Evolutionary conservation across 2,113 vertebrate genomes (phyloP), one percentile per base, ranked within the genome.

Genomic region (Lutjanus erythropterus): DNA sequence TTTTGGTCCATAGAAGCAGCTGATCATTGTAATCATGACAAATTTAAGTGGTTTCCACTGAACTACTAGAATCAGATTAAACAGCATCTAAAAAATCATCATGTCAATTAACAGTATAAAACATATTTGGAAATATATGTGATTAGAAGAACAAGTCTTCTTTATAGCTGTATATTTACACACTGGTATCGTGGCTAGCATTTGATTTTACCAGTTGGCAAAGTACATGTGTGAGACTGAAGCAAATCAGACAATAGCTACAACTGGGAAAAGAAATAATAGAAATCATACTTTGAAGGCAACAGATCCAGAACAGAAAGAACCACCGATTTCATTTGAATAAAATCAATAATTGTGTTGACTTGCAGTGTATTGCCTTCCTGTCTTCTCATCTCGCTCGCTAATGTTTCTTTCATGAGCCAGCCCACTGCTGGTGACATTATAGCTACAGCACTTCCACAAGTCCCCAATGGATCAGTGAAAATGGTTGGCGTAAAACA

Each of bases 361-460:
- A 93, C 92, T 94, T 70, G 83, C 87, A 91, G 88, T 91, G 91
- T 85, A 93, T 94, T 90, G 92, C 91, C 82, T 93, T 91, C 88
- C 87, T 92, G 92, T 90, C 91, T 85, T 90, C 91, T 91, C 93
- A 87, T 91, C 89, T 75, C 37, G 79, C 90, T 76, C 1, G 82
- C 90, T 92, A 91, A 93, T 94, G 94, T 95, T 95, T 95, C 92
- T 95, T 94, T 95, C 93, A 95, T 93, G 89, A 94, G 91, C 84
- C 89, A 81, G 86, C 83, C 90, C 86, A 86, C 85, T 86, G 90
- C 91, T 93, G 89, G 87, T 93, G 93, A 94, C 91, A 91, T 91
- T 89, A 92, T 89, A 92, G 90, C 90, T 90, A 88, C 87, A 80
- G 88, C 91, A 88, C 91, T 89, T 88, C 85, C 88, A 84, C 86